Evolutionary conservation across 2,888 invertebrate genomes (phyloP).

Genomic region (Drosophila mayaguana): DNA sequence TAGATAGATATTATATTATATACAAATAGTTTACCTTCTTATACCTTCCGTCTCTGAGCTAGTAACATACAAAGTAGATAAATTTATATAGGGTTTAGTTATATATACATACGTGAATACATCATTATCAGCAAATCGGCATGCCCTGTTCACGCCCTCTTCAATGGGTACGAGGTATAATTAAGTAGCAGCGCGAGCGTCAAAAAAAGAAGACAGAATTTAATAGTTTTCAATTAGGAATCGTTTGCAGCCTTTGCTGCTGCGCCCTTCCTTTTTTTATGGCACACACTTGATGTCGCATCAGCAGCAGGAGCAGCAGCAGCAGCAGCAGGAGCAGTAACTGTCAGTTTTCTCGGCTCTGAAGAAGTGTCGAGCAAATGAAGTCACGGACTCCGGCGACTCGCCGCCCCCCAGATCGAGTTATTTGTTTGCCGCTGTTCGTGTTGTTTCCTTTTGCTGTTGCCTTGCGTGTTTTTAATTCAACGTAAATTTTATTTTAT

Average conservation of each 20-base stretch:
- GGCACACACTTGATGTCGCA: conserved; percentile 62
- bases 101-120: too few relatives aligned
- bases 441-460: conserved; percentile 26
- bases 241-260: conserved; percentile 83
- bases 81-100: too few relatives aligned
- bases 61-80: too few relatives aligned
- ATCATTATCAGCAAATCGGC: too few relatives aligned
- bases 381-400: conserved; percentile 82
- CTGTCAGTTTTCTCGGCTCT: conserved; percentile 44
- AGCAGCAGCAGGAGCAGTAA: conserved; percentile 1
- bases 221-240: conserved; percentile 85
- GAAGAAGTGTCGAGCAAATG: conserved; percentile 83
- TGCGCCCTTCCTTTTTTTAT: conserved; percentile 36
- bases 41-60: too few relatives aligned
- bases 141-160: neutral
- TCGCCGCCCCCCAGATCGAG: conserved; percentile 47
- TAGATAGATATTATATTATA: too few relatives aligned
- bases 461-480: conserved; percentile 71
- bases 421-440: conserved; percentile 43
- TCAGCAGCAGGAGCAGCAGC: conserved; percentile 10
- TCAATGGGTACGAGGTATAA: conserved; percentile 27
- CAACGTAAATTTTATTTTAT: conserved; percentile 82
- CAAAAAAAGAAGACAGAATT: conserved; percentile 69
- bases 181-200: conserved; percentile 57
- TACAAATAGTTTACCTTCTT: too few relatives aligned